These are phyloP conservation scores for Drosophila aff. DNA, from an alignment of 1,140 invertebrate species.

Conservation along the genomic window DNA sequence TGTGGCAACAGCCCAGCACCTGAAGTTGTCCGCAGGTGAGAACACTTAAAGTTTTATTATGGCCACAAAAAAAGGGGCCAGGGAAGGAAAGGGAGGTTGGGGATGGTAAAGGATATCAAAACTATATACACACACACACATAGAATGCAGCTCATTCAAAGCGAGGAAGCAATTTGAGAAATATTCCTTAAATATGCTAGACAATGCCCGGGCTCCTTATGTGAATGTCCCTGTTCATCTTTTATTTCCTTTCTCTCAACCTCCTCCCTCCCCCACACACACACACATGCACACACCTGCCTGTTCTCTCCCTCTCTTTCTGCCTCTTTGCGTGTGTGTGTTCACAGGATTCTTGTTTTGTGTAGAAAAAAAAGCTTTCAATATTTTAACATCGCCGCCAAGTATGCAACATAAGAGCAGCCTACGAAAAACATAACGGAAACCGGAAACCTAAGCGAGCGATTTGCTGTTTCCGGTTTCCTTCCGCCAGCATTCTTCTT, in stretches of 20 bases:
- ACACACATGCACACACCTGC: slow-evolving; percentile 28
- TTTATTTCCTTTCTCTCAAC: slow-evolving; percentile 7
- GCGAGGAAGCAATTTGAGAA: slow-evolving; percentile 35
- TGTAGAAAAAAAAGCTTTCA: slow-evolving; percentile 62
- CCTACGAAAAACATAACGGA: slow-evolving; percentile 12
- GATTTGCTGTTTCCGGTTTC: slow-evolving; percentile 21
- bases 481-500: slow-evolving; percentile 53
- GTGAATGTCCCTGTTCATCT: slow-evolving; percentile 59
- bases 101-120: slow-evolving; percentile 37
- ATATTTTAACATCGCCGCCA: slow-evolving; percentile 42
- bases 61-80: slow-evolving; percentile 38
- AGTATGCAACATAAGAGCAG: slow-evolving; percentile 39
- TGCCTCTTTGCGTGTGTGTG: slow-evolving; percentile 13
- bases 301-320: slow-evolving; percentile 12
- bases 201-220: slow-evolving; percentile 45
- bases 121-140: slow-evolving; percentile 42
- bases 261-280: slow-evolving; percentile 4
- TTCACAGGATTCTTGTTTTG: slow-evolving; percentile 62
- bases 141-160: slow-evolving; percentile 68
- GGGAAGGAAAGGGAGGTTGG: neutral
- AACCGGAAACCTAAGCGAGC: slow-evolving; percentile 4
- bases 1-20: slow-evolving; percentile 38
- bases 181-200: slow-evolving; percentile 50
- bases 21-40: slow-evolving; percentile 63
- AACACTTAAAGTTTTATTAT: slow-evolving; percentile 77